phyloP scores from a whole-genome alignment of 92 coral and sea anemone genomes.

The Paramuricea clavata region DNA sequence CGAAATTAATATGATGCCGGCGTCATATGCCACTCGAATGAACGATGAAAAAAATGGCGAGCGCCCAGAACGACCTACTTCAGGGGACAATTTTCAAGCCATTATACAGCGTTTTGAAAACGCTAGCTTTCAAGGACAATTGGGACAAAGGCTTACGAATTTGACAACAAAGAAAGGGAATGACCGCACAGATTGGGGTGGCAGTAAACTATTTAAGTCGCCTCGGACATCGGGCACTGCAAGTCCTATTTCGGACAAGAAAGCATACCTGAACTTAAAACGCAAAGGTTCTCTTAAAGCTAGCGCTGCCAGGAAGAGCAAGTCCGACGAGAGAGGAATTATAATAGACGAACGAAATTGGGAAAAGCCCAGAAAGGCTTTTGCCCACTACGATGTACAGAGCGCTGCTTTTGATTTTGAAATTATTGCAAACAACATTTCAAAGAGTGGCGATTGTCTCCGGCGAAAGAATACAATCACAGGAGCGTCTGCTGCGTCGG shows the following conservation, averaged over 20 bases:
- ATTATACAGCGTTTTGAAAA: conserved; percentile 86
- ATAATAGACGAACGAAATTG: conserved; percentile 59
- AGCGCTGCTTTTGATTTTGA: conserved; percentile 87
- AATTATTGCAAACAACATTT: conserved; percentile 77
- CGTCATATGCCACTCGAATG: not conserved
- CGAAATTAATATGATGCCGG: conserved; percentile 68
- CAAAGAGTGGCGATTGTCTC: conserved; percentile 86
- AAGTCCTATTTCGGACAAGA: conserved; percentile 88
- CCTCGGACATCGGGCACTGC: conserved; percentile 70
- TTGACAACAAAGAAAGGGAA: conserved; percentile 38
- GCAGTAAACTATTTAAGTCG: conserved; percentile 50
- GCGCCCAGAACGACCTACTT: conserved; percentile 81
- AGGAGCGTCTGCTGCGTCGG: conserved; percentile 98
- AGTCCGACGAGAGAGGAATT: conserved; percentile 76
- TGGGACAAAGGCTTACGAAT: conserved; percentile 36
- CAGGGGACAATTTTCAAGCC: conserved; percentile 94
- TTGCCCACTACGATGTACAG: conserved; percentile 97
- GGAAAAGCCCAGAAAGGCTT: conserved; percentile 77
- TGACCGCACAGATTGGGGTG: conserved; percentile 40
- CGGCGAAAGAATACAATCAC: conserved; percentile 92
- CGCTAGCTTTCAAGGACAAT: conserved; percentile 70
- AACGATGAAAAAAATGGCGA: conserved; percentile 64
- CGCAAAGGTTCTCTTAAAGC: conserved; percentile 88
- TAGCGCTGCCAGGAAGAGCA: conserved; percentile 77
- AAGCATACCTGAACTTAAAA: conserved; percentile 64